Conservation (phyloP, 1,140 invertebrate genomes). For the Drosophila lowei region DNA sequence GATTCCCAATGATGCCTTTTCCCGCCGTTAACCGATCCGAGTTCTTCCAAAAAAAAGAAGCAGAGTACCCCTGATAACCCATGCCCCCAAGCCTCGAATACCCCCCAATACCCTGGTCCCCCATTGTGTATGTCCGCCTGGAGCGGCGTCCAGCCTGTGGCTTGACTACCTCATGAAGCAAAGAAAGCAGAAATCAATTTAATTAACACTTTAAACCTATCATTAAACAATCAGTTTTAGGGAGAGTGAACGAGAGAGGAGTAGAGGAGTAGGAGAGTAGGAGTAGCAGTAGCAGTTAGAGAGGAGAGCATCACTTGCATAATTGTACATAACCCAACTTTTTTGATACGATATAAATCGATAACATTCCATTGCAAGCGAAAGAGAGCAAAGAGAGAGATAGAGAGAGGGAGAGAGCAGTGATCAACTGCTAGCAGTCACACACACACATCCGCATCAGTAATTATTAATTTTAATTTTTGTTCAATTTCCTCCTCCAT, state of each 20-base stretch:
- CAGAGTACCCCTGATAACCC: conserved; percentile 8
- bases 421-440: conserved; percentile 66
- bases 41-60: conserved; percentile 59
- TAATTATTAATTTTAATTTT: conserved; percentile 80
- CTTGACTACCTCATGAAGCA: conserved; percentile 74
- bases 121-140: conserved; percentile 38
- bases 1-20: background rate
- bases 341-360: conserved; percentile 59
- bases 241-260: background rate
- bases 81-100: background rate
- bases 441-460: conserved; percentile 80
- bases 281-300: conserved; percentile 5
- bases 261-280: background rate
- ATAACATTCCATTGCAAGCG: conserved; percentile 73
- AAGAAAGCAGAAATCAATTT: conserved; percentile 36
- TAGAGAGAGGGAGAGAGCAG: conserved; percentile 21
- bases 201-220: conserved; percentile 49
- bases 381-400: conserved; percentile 8
- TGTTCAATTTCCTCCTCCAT: conserved; percentile 27
- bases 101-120: conserved; percentile 10
- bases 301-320: conserved; percentile 31
- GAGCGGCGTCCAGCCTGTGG: conserved; percentile 59
- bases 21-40: conserved; percentile 50
- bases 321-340: conserved; percentile 71
- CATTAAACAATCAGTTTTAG: conserved; percentile 43